A percentile compares a stretch with the other conserved stretches of the same genome.
Evolutionary conservation across 2,888 invertebrate genomes (phyloP).

Genomic region (Trisateles emortualis): DNA sequence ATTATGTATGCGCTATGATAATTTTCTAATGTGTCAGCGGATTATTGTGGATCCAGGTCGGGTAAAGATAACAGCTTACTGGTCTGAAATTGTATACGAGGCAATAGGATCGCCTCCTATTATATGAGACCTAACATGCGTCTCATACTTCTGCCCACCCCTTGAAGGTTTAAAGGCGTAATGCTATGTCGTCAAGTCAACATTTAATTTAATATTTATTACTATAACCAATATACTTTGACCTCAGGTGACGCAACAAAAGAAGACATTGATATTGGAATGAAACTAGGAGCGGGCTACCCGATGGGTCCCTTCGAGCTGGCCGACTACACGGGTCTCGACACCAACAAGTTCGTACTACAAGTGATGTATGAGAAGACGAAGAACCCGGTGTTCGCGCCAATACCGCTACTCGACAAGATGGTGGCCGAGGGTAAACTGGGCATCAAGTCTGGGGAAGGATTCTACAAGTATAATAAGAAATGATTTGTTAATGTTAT

Average conservation of each 20-base stretch:
- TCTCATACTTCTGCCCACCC: too few species aligned
- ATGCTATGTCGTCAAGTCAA: too few species aligned
- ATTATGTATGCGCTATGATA: too few species aligned
- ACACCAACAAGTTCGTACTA: constrained; percentile 91
- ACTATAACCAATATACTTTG: not conserved
- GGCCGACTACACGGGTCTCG: constrained; percentile 92
- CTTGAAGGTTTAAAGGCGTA: too few species aligned
- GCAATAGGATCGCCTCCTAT: too few species aligned
- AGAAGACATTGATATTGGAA: constrained; percentile 94
- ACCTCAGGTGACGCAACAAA: constrained; percentile 89
- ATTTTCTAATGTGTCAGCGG: too few species aligned
- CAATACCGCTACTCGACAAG: constrained; percentile 88
- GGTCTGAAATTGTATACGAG: too few species aligned
- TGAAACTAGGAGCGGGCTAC: constrained; percentile 96
- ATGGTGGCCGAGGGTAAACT: constrained; percentile 92
- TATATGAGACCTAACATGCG: too few species aligned
- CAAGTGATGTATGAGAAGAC: constrained; percentile 90
- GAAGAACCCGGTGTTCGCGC: constrained; percentile 78
- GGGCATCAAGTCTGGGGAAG: constrained; percentile 93
- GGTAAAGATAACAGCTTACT: too few species aligned
- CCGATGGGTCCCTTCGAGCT: constrained; percentile 94
- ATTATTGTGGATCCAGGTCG: too few species aligned
- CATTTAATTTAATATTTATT: too few species aligned
- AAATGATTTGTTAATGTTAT: constrained; percentile 75
- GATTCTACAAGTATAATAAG: constrained; percentile 87